Conservation (phyloP, 2,113 vertebrate species). For the Chionis minor region DNA sequence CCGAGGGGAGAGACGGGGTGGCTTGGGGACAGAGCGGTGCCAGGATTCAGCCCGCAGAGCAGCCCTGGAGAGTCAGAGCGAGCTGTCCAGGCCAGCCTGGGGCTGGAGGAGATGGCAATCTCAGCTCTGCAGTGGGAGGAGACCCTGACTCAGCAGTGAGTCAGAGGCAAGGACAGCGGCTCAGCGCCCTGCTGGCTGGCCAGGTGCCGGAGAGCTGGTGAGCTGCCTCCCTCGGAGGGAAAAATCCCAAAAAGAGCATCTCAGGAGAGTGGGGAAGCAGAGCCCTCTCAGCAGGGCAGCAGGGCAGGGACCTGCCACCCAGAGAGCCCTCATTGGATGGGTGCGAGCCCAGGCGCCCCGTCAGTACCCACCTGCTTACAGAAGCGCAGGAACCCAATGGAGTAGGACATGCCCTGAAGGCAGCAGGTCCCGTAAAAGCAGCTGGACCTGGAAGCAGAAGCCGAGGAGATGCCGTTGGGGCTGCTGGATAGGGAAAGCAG, state of each 20-base stretch:
- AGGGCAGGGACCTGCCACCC: background rate
- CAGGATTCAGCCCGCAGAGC: background rate
- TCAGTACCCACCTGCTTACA: constrained; percentile 88
- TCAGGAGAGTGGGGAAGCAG: background rate
- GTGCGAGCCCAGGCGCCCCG: fast-evolving
- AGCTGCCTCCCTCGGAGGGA: background rate
- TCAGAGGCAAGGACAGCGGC: constrained; percentile 46
- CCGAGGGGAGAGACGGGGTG: fast-evolving
- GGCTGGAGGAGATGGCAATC: constrained; percentile 45
- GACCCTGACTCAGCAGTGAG: constrained; percentile 69
- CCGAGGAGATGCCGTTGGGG: background rate
- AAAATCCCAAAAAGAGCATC: background rate
- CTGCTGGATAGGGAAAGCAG: background rate
- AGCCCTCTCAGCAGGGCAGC: background rate
- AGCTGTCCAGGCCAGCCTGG: background rate
- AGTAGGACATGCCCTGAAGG: constrained; percentile 88
- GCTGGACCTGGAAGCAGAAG: constrained; percentile 81
- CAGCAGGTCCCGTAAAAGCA: constrained; percentile 94
- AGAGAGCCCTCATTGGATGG: background rate
- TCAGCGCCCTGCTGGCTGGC: constrained; percentile 32
- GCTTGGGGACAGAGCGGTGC: background rate
- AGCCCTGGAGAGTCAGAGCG: background rate
- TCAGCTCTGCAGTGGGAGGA: constrained; percentile 56
- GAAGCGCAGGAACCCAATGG: constrained; percentile 95
- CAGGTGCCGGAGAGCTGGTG: background rate